These are phyloP conservation scores for Masticophis lateralis DNA, from an alignment of 2,797 vertebrate genomes.

Conservation along the genomic window DNA sequence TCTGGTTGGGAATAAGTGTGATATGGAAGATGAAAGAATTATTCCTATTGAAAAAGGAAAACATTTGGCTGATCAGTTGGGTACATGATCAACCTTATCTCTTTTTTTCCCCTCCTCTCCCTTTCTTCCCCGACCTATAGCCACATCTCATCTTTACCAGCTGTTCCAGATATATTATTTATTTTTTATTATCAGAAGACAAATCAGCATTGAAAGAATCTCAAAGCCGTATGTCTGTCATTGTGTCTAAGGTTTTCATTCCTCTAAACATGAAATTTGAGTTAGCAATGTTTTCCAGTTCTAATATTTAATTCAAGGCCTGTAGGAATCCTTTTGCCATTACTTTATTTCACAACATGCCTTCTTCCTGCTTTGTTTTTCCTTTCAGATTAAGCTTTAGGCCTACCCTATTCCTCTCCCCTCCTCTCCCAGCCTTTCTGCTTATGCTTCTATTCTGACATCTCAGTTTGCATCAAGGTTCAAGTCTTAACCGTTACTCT, in stretches of 20 bases:
- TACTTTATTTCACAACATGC: neutral
- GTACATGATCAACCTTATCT: constrained; percentile 67
- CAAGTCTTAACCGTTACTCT: neutral
- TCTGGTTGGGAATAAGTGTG: constrained; percentile 95
- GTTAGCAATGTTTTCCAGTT: neutral
- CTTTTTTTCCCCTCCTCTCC: neutral
- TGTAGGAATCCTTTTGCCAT: neutral
- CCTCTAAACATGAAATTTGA: neutral
- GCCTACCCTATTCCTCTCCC: neutral
- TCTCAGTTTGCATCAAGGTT: neutral
- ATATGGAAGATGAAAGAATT: constrained; percentile 92
- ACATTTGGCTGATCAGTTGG: constrained; percentile 90
- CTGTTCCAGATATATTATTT: neutral
- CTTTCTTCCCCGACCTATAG: neutral
- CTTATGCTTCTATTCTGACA: neutral
- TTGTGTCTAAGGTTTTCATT: neutral
- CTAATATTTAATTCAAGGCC: neutral
- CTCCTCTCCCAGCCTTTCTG: neutral
- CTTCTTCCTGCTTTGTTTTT: neutral
- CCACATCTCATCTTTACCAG: neutral
- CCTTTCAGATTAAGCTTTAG: neutral
- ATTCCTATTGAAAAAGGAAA: constrained; percentile 88
- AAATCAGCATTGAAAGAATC: neutral
- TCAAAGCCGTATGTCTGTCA: neutral
- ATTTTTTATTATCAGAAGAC: neutral